A percentile compares a stretch with the other conserved stretches of the same genome.
Evolutionary conservation across 2,888 invertebrate genomes (phyloP).

Genomic region (Drosophila atroscutellata): DNA sequence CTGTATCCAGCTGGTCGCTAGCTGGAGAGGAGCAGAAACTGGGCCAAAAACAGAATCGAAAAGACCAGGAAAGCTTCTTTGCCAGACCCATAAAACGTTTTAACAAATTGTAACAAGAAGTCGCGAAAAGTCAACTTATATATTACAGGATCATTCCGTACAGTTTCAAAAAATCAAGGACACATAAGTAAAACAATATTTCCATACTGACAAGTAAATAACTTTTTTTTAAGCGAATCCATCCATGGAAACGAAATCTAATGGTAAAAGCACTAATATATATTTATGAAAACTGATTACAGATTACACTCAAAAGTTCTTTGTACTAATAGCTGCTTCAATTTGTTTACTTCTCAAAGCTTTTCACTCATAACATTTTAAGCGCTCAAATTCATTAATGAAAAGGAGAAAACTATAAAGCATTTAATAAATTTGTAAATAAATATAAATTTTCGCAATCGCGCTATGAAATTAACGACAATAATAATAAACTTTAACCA

Average conservation of each 20-base stretch:
- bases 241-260: no score
- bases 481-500: no score
- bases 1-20: slow-evolving; percentile 46
- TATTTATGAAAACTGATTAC: no score
- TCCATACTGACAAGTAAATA: background rate
- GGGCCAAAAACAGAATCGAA: slow-evolving; percentile 10
- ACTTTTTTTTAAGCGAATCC: no score
- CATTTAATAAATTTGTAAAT: background rate
- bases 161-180: background rate
- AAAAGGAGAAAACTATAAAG: background rate
- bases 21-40: slow-evolving; percentile 18
- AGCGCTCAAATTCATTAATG: background rate
- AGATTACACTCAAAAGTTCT: no score
- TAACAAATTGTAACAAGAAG: slow-evolving; percentile 40
- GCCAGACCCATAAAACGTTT: slow-evolving; percentile 7
- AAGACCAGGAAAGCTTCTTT: slow-evolving; percentile 33
- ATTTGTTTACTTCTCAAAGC: no score
- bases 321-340: background rate
- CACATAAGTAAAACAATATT: background rate
- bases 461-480: no score
- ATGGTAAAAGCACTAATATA: no score
- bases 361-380: background rate
- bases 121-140: background rate
- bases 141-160: background rate
- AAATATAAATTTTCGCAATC: background rate